Conservation (phyloP, 1,140 invertebrate species). For the Brachionus asplanchnoidis region DNA sequence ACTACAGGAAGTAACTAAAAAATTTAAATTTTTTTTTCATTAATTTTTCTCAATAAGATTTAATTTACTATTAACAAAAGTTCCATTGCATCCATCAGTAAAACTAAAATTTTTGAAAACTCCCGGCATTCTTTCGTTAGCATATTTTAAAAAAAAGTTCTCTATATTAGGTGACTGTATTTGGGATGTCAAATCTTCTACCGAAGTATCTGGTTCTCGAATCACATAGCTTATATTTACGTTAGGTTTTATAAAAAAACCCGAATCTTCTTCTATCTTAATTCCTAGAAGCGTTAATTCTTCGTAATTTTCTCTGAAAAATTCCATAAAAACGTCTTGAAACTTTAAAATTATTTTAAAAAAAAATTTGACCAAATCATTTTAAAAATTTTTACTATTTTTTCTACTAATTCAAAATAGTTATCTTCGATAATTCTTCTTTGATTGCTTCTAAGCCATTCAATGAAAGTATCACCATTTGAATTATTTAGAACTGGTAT, state of each 20-base stretch:
- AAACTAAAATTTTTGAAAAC: background rate
- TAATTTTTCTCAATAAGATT: background rate
- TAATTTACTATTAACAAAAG: background rate
- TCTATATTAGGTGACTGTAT: background rate
- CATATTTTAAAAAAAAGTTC: background rate
- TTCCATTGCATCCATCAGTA: background rate
- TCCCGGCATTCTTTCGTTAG: background rate
- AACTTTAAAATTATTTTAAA: background rate
- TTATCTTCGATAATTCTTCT: background rate
- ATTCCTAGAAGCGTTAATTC: background rate
- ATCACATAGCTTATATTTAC: background rate
- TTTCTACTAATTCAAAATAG: background rate
- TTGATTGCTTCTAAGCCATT: background rate
- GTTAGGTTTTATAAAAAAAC: background rate
- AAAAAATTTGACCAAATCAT: background rate
- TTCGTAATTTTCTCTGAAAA: background rate
- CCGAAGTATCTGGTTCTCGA: background rate
- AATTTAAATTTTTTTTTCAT: too few relatives aligned
- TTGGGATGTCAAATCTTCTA: background rate
- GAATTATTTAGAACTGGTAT: background rate
- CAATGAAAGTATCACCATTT: background rate
- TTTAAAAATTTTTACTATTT: background rate
- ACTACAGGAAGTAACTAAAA: background rate
- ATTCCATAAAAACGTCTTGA: background rate
- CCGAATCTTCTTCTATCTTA: background rate